phyloP scores from a whole-genome alignment of 2,888 invertebrate genomes.

The Sepioteuthis lessoniana region DNA sequence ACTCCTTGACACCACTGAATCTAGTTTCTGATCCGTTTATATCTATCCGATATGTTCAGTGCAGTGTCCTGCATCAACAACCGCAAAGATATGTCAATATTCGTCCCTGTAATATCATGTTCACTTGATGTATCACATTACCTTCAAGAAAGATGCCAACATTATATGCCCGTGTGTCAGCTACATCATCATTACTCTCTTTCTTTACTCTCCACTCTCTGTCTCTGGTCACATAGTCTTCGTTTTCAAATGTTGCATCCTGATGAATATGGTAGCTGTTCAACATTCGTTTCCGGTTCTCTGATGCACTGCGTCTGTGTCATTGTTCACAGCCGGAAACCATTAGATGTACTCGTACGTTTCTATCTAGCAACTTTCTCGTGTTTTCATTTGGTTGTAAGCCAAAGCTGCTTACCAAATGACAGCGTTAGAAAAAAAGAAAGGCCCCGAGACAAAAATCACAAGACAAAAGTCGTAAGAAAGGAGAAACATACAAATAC shows the following conservation, averaged over 20 bases:
- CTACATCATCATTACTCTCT: not conserved
- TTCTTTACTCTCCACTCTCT: not conserved
- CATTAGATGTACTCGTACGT: not conserved
- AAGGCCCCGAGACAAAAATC: not conserved
- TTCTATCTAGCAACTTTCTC: slow-evolving; percentile 9
- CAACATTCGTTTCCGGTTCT: not conserved
- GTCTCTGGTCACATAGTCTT: not conserved
- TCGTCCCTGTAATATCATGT: not conserved
- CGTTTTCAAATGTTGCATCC: not conserved
- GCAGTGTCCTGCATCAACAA: slow-evolving; percentile 2
- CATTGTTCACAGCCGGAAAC: not conserved
- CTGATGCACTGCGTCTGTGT: not conserved
- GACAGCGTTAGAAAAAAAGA: not conserved
- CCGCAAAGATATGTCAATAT: not conserved
- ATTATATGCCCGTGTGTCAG: not conserved
- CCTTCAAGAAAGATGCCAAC: not conserved
- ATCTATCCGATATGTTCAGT: not conserved
- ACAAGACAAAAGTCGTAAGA: not conserved
- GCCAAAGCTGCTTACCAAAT: not conserved
- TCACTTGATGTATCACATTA: not conserved
- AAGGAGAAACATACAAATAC: not conserved
- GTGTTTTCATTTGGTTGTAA: not conserved
- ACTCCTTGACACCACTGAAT: not conserved
- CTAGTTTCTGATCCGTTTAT: not conserved
- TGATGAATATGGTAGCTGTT: not conserved